These are phyloP conservation scores for Callipepla californica DNA, from an alignment of 2,113 vertebrate species.

Conservation along the genomic window DNA sequence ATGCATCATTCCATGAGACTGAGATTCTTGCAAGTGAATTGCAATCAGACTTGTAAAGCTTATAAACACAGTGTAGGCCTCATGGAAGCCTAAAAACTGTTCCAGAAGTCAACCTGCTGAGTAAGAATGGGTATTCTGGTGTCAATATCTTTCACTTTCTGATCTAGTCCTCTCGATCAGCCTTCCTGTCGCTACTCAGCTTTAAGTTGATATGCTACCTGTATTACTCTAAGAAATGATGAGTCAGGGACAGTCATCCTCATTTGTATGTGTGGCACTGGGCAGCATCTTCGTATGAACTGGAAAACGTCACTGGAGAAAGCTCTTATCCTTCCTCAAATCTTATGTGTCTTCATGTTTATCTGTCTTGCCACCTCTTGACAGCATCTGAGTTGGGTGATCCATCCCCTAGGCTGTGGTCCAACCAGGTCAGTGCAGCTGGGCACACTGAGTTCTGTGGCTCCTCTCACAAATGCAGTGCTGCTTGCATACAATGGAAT, in stretches of 20 bases:
- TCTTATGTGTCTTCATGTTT: not conserved
- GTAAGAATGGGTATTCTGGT: not conserved
- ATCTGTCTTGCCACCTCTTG: not conserved
- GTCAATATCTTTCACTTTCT: not conserved
- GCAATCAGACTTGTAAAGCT: not conserved
- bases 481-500: not conserved
- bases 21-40: not conserved
- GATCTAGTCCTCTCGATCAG: not conserved
- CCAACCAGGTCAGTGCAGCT: not conserved
- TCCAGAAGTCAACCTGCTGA: fast-evolving
- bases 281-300: not conserved
- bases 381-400: not conserved
- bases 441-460: not conserved
- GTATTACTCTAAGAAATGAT: not conserved
- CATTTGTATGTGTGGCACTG: not conserved
- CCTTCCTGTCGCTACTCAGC: not conserved
- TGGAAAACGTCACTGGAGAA: not conserved
- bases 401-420: not conserved
- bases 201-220: not conserved
- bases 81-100: not conserved
- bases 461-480: not conserved
- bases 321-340: not conserved
- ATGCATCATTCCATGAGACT: not conserved
- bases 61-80: not conserved
- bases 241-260: not conserved